Evolutionary conservation across 2,797 vertebrate species (phyloP).

Genomic region (Dryobates pubescens): DNA sequence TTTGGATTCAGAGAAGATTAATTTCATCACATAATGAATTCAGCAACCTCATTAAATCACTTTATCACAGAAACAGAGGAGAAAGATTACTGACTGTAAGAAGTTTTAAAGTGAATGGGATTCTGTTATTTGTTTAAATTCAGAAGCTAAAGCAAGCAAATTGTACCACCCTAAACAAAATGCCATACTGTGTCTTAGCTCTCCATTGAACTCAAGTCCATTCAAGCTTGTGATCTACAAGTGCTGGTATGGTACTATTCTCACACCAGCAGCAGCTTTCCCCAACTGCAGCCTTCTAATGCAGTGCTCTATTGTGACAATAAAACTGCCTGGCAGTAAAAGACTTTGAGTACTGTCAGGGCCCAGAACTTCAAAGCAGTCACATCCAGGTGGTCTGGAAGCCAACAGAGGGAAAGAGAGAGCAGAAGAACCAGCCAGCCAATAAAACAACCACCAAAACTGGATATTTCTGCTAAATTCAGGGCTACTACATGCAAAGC

Average conservation of each 20-base stretch:
- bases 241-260: not conserved
- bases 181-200: not conserved
- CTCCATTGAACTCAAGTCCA: not conserved
- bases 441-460: not conserved
- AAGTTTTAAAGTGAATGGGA: not conserved
- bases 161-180: not conserved
- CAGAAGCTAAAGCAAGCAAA: not conserved
- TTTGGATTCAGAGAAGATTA: not conserved
- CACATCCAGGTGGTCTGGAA: not conserved
- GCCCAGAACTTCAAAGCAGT: not conserved
- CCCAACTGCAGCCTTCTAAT: not conserved
- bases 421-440: not conserved
- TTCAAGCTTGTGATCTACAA: not conserved
- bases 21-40: not conserved
- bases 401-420: accelerated
- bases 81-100: not conserved
- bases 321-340: not conserved
- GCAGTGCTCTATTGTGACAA: not conserved
- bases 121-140: not conserved
- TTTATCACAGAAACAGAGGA: not conserved
- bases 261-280: not conserved
- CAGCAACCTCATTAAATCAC: not conserved
- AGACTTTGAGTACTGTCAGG: not conserved
- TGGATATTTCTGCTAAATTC: not conserved
- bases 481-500: not conserved